Percentiles rank a stretch among this genome's conserved stretches.
phyloP scores from a whole-genome alignment of 2,797 vertebrate species.

The Tapirus indicus region DNA sequence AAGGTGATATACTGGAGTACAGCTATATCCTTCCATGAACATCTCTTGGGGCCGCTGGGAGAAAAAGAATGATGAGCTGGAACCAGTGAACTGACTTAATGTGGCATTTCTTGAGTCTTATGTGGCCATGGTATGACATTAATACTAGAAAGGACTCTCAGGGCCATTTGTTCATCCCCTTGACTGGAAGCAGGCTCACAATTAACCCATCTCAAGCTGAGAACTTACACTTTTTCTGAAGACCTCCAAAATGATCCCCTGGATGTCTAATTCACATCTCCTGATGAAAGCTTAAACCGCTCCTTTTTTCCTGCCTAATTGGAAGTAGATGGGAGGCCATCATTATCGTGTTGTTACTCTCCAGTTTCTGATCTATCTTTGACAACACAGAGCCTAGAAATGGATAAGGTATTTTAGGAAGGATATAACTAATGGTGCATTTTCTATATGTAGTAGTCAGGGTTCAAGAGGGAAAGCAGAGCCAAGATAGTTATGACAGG shows the following conservation, averaged over 20 bases:
- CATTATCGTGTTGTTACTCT: not conserved
- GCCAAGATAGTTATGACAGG: not conserved
- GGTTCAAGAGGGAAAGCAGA: not conserved
- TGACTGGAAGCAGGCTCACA: not conserved
- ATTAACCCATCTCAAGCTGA: not conserved
- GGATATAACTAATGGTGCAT: not conserved
- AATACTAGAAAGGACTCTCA: not conserved
- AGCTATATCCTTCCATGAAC: not conserved
- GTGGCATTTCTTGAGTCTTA: slow-evolving; percentile 46
- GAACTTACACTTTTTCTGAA: slow-evolving; percentile 26
- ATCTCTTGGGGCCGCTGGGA: not conserved
- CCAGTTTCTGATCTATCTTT: not conserved
- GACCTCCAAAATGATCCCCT: not conserved
- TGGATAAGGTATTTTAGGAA: not conserved
- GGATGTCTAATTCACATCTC: not conserved
- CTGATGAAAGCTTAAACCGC: not conserved
- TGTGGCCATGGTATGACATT: not conserved
- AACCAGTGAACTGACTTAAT: not conserved
- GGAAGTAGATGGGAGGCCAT: not conserved
- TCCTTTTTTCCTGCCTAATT: not conserved
- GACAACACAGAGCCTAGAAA: not conserved
- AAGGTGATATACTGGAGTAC: not conserved
- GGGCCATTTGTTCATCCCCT: not conserved
- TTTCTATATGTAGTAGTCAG: not conserved
- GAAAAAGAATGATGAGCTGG: not conserved